phyloP scores from a whole-genome alignment of 2,113 vertebrate genomes.

The Ammodytes dubius region DNA sequence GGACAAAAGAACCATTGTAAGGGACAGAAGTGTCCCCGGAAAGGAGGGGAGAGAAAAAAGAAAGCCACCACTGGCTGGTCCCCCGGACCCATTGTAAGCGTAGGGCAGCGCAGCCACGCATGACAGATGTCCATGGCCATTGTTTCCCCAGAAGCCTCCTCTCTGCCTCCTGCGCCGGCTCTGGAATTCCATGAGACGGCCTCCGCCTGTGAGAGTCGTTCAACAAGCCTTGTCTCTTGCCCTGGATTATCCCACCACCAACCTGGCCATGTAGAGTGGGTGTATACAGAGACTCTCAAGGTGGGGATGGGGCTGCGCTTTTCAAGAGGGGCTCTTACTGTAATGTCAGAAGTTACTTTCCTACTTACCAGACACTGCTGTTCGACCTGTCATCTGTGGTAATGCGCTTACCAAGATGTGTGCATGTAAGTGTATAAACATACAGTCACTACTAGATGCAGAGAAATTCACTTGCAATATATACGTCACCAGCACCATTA shows the following conservation, averaged over 20 bases:
- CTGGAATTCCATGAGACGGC: conserved; percentile 81
- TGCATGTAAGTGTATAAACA: conserved; percentile 15
- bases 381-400: conserved; percentile 55
- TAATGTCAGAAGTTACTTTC: conserved; percentile 54
- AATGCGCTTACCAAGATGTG: conserved; percentile 14
- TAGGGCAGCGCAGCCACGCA: conserved; percentile 86
- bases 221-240: conserved; percentile 41
- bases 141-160: conserved; percentile 83
- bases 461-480: background rate
- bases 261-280: conserved; percentile 7
- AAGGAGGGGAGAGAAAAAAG: conserved; percentile 83
- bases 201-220: conserved; percentile 63
- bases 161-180: conserved; percentile 76
- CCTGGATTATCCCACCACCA: conserved; percentile 7
- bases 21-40: conserved; percentile 83
- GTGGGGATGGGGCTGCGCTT: conserved; percentile 33
- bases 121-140: conserved; percentile 87
- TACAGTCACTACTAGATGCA: background rate
- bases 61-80: conserved; percentile 83
- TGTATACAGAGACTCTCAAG: conserved; percentile 2
- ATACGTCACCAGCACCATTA: conserved; percentile 19
- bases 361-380: conserved; percentile 32
- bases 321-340: conserved; percentile 40
- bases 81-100: conserved; percentile 81
- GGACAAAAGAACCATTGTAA: conserved; percentile 86